Evolutionary conservation across 2,888 invertebrate species (phyloP), one percentile per base, ranked within the genome.

Genomic region (Papilio demoleus): DNA sequence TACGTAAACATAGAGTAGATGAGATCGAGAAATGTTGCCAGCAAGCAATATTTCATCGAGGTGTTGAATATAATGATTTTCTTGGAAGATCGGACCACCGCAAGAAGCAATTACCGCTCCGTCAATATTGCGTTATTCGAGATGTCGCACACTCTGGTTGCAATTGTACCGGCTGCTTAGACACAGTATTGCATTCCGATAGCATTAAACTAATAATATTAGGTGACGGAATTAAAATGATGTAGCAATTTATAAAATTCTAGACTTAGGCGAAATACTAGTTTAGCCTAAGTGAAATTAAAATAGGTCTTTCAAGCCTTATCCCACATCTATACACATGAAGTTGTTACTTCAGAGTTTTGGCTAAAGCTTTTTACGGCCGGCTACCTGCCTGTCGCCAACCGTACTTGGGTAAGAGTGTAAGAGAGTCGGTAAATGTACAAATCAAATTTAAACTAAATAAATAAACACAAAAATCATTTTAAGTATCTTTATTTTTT

Each of bases 91-190:
- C 47, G 53, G 71, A 73, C 71, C 73, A 70, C 72, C 73, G 36
- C 69, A 62, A 64, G 65, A 12, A 11, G 79, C 80, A 82, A 80
- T 82, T 82, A 81, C 75, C 77, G 79, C 70, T 71, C 67, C 56
- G 71, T 76, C 74, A 76, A 75, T 74, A 80, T 77, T 79, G 77
- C 79, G 85, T 77, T 79, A 85, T 79, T 75, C 74, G 83, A 86
- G 79, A 78, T 77, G 75, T 78, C 72, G 73, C 72, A 77, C 73
- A 76, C 76, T 82, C 78, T 76, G 70, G 74, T 83, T 83, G 77
- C 67, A 67, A 70, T 64, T 64, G 62, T 38, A 24, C 63, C 53
- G 60, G 42, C 24, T 47, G 61, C 45, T 65, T 65, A 61, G 65
- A 65, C 53, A 38, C 45, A 45, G n/a, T 45, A 50, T 24, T 40